Percentiles rank a stretch among this genome's conserved stretches.
phyloP scores from a whole-genome alignment of 2,888 invertebrate species.

The Celastrina argiolus region DNA sequence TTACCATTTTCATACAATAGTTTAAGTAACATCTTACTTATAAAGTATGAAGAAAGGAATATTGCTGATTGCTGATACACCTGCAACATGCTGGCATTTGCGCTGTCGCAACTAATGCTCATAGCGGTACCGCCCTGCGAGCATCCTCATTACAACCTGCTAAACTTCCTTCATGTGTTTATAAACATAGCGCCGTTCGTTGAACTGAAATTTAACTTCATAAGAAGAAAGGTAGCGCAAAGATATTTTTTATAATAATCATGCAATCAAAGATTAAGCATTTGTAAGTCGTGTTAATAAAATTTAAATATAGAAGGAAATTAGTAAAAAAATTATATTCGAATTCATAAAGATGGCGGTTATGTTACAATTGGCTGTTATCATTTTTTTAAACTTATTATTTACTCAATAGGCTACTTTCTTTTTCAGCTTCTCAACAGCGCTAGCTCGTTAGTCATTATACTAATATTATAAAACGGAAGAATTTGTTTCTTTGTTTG shows the following conservation, averaged over 20 bases:
- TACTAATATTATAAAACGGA: no score
- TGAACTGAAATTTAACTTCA: not conserved
- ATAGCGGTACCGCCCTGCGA: not conserved
- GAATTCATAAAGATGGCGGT: no score
- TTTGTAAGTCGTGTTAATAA: no score
- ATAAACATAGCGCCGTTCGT: not conserved
- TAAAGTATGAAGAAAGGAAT: not conserved
- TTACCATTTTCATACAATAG: not conserved
- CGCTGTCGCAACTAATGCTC: not conserved
- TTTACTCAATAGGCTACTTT: no score
- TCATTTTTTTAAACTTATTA: no score
- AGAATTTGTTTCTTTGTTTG: no score
- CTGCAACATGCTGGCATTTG: constrained; percentile 4
- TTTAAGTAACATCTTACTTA: not conserved
- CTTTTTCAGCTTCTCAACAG: no score
- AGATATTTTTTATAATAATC: not conserved
- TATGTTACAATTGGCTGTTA: no score
- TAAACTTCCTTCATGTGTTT: not conserved
- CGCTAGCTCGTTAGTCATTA: no score
- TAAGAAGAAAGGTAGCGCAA: not conserved
- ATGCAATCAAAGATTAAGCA: not conserved
- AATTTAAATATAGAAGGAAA: no score
- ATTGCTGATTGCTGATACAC: not conserved
- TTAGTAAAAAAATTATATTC: no score
- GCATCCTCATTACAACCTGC: constrained; percentile 5